phyloP scores from a whole-genome alignment of 2,888 invertebrate genomes.

The Gonocerus acuteangulatus region DNA sequence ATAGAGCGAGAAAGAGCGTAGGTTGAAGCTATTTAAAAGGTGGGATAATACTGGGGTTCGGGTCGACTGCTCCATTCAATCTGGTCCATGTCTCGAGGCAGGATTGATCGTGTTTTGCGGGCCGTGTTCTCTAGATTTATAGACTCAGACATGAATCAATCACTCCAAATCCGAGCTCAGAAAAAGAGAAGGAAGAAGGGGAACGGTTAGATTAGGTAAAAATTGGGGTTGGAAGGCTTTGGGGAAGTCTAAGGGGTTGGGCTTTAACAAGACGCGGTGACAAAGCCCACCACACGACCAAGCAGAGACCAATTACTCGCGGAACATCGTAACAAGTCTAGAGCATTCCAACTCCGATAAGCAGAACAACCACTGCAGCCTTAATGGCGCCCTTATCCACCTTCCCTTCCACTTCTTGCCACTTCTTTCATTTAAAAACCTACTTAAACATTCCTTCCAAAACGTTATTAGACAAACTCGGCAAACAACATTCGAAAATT shows the following conservation, averaged over 20 bases:
- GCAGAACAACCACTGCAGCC: background rate
- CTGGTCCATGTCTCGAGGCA: constrained; percentile 14
- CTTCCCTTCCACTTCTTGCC: background rate
- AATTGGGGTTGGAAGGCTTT: constrained; percentile 6
- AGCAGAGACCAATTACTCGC: constrained; percentile 6
- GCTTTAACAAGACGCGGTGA: constrained; percentile 9
- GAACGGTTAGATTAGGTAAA: constrained; percentile 16
- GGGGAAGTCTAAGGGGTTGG: background rate
- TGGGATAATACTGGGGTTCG: constrained; percentile 7
- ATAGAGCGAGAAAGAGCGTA: background rate
- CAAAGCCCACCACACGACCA: background rate
- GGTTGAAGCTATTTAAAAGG: constrained; percentile 18
- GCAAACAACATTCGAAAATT: too few species aligned
- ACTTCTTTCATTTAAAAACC: too few species aligned
- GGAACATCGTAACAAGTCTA: constrained; percentile 1
- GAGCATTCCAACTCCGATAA: background rate
- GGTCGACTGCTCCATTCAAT: constrained; percentile 17
- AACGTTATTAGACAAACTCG: too few species aligned
- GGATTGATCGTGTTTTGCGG: constrained; percentile 26
- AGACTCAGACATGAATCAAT: constrained; percentile 27
- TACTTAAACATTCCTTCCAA: too few species aligned
- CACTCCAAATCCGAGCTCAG: constrained; percentile 17
- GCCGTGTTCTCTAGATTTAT: constrained; percentile 22
- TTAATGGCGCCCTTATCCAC: background rate
- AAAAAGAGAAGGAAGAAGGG: background rate